Evolutionary conservation across 2,113 vertebrate genomes (phyloP), one percentile per base, ranked within the genome.

Genomic region (Phoenicopterus ruber): DNA sequence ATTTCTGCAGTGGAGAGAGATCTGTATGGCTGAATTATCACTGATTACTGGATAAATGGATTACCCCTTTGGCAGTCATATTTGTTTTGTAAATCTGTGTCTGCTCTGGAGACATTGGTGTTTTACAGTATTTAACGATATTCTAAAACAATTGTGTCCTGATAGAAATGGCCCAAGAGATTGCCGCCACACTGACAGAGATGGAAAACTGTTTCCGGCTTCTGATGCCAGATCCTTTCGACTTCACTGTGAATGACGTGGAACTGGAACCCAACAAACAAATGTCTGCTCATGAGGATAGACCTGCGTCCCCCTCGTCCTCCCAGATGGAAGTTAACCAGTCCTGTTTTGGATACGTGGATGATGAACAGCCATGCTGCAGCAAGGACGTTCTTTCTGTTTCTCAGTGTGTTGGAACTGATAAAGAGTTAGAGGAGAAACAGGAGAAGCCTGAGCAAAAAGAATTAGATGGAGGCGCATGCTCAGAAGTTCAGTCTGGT

Each of bases 181-280:
- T 99, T 20, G 80, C 98, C 36, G 77, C 96, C 29, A 98, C 98
- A 0, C 82, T 99, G 93, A 99, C 97, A 1, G 99, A 99, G 98
- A 98, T 99, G 97, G 98, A 99, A 42, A 99, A 96, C 88, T 99
- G 99, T 88, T 98, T 99, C 96, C 97, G 17, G 67, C 98, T 99
- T 52, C 97, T 99, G 42, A 88, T 99, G 86, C 98, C 99, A 3
- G 95, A 98, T 93, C 98, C 98, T 10, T 97, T 98, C 16, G 93
- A 97, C 87, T 97, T 99, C 9, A 63, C 74, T 19, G 38, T 97
- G 7, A 58, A 76, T 1, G 52, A 84, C 20, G 3, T 36, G 9
- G 93, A 85, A 13, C 63, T 11, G 7, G 88, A 91, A 10, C n/a
- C 24, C 15, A 11, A 8, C 19, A 24, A 42, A 11, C 16, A 34